These are phyloP conservation scores for Exephanes ischioxanthus DNA, from an alignment of 2,888 invertebrate genomes.

Conservation along the genomic window DNA sequence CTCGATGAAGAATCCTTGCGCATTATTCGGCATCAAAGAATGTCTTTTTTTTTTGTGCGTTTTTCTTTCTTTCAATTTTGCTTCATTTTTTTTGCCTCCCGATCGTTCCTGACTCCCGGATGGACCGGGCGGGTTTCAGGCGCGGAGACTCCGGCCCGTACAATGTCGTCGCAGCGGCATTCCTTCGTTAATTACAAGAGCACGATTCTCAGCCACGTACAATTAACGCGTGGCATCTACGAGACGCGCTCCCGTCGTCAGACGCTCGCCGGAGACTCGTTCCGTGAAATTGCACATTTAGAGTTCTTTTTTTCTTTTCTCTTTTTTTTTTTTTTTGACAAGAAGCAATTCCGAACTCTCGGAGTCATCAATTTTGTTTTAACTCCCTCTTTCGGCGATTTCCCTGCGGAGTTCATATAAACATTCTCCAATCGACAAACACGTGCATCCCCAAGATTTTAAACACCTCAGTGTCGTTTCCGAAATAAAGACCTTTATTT, in stretches of 20 bases:
- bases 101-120: not conserved
- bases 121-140: not conserved
- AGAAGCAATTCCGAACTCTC: not conserved
- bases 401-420: not conserved
- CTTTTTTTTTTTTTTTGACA: not conserved
- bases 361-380: conserved; percentile 34
- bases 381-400: not conserved
- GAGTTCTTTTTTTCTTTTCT: conserved; percentile 2
- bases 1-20: conserved; percentile 17
- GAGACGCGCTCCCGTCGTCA: conserved; percentile 55
- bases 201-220: conserved; percentile 66
- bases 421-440: no score
- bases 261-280: conserved; percentile 51
- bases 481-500: no score
- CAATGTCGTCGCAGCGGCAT: conserved; percentile 56
- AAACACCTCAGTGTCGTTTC: no score
- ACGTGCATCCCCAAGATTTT: no score
- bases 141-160: not conserved
- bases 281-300: conserved; percentile 66
- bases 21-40: conserved; percentile 22
- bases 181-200: conserved; percentile 72
- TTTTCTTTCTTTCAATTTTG: not conserved
- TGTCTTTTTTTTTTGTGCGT: not conserved
- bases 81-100: not conserved
- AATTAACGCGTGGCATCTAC: conserved; percentile 72